These are phyloP conservation scores for Phengaris arion DNA, from an alignment of 2,888 invertebrate species.

Conservation along the genomic window DNA sequence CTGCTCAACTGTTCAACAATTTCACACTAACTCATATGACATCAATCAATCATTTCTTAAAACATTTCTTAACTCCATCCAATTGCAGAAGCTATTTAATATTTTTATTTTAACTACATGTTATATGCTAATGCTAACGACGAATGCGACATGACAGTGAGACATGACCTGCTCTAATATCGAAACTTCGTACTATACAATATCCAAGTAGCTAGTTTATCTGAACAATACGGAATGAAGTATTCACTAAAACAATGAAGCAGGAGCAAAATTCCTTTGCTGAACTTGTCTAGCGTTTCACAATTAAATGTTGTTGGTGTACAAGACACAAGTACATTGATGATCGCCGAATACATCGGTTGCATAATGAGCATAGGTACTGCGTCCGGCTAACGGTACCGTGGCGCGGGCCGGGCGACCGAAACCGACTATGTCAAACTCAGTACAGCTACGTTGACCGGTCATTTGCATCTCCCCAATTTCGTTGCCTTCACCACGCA, in stretches of 20 bases:
- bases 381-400: constrained; percentile 70
- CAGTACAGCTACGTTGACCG: constrained; percentile 51
- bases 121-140: too few relatives aligned
- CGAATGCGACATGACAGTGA: too few relatives aligned
- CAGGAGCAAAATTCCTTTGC: neutral
- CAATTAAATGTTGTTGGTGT: neutral
- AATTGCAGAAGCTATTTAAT: too few relatives aligned
- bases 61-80: too few relatives aligned
- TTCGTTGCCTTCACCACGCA: constrained; percentile 52
- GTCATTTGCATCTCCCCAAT: constrained; percentile 54
- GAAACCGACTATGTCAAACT: constrained; percentile 45
- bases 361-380: constrained; percentile 67
- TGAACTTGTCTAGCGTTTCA: neutral
- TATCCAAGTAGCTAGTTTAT: too few relatives aligned
- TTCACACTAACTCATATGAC: too few relatives aligned
- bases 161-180: too few relatives aligned
- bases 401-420: constrained; percentile 50
- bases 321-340: constrained; percentile 31
- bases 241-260: neutral
- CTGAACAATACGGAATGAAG: neutral
- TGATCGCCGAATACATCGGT: constrained; percentile 58
- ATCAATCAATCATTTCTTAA: too few relatives aligned
- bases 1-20: too few relatives aligned
- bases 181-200: too few relatives aligned
- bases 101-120: too few relatives aligned